Base-by-base conservation (phyloP, 2,888 invertebrate species). In the Cephus nigrinus region DNA sequence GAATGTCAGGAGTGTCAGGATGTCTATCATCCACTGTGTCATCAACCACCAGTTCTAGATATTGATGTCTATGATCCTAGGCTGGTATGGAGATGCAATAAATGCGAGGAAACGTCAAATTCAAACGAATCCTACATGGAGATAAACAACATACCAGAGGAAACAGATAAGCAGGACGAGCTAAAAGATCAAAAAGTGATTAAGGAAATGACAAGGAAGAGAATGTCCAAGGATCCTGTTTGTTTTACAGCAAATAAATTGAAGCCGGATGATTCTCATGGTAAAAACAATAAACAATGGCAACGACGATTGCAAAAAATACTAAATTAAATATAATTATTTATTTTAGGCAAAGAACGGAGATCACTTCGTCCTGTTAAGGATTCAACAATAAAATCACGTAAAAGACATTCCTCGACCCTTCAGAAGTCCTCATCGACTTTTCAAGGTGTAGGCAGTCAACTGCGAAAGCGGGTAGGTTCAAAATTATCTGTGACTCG, bases 1-100 rank as follows among this genome's bases (percentile, higher is more conserved):
- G 88, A 89, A 82, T 90, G 88, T 77, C 87, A 87, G 69, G 86
- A 87, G 55, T 90, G 89, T 80, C 85, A 86, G 76, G 88, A 90
- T n/a, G 79, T 82, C 75, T 90, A 88, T 75, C 89, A 90, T 80
- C 88, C 88, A 11, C 81, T 89, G 12, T 89, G 88, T 74, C 88
- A 89, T 81, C 88, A 87, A 69, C 88, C 88, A 4, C 85, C 88
- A 15, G 82, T 89, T 73, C 80, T 85, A 32, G 87, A 88, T 40
- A 82, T 85, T 55, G 85, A 86, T 68, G 81, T 87, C 74, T 86
- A 88, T 78, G 86, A 89, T 79, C 86, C 87, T 2, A 80, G 88
- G 76, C 82, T 89, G 74, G 86, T 88, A 9, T 90, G 89, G 89
- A 83, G 85, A 5, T 90, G 89, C 77, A 79, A 75, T 15, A 82